Base-by-base conservation (phyloP, 2,888 invertebrate species). In the Pedicia rivosa region DNA sequence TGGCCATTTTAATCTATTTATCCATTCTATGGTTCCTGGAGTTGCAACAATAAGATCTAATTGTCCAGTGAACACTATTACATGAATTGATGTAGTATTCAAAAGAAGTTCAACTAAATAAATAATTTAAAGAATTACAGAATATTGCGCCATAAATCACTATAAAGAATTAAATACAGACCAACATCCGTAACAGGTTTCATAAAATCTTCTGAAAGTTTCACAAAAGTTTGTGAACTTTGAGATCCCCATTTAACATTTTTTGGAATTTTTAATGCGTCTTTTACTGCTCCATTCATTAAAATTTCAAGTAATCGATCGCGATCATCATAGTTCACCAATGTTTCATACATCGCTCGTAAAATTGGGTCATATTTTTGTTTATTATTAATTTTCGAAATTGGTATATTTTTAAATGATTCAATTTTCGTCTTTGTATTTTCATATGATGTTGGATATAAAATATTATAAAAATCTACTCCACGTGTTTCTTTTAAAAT, bases 11-110 rank as follows among this genome's bases (percentile, higher is more conserved):
- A 88, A 63, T 7, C 67, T 66, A 39, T 79, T 69, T 2, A 86
- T 72, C 86, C 87, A 90, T 22, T 68, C 60, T 19, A 78, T 66
- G 38, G 63, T 66, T 72, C 86, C 87, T 44, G 79, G 72, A 12
- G 84, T 83, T 48, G 79, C 76, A 42, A 83, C 83, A 49, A 88
- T 86, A 13, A 88, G 66, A 57, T 90, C 88, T 42, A 88, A 64
- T 50, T 87, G 84, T 20, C 83, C 86, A 44, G 74, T 79, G 51
- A 78, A 77, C 13, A 84, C 76, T 22, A 68, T 68, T 2, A 84
- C 67, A 35, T 72, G 68, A 13, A 84, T 59, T 35, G 70, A 62
- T 1, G 81, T 80, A 46, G 68, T 68, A 46, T 76, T 74, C 15
- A 84, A 57, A 10, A 83, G 59, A 39, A 63, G 59, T 50, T 79